A percentile compares a stretch with the other conserved stretches of the same genome.
phyloP scores from a whole-genome alignment of 2,797 vertebrate genomes.

The Brotula barbata region DNA sequence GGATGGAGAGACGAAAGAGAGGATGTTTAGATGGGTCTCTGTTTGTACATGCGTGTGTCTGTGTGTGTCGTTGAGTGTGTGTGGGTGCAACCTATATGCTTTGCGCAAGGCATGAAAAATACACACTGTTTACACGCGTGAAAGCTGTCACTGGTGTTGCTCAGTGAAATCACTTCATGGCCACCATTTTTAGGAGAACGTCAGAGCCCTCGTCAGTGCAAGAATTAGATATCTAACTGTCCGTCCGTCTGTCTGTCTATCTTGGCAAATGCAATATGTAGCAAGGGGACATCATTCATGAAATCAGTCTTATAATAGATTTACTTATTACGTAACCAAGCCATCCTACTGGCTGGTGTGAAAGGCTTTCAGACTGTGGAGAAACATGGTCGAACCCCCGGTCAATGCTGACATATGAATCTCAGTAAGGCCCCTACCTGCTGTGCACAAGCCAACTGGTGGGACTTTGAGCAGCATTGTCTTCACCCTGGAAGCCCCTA shows the following conservation, averaged over 20 bases:
- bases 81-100: constrained; percentile 37
- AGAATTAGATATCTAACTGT: no score
- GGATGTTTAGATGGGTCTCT: constrained; percentile 61
- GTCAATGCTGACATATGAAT: constrained; percentile 41
- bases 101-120: constrained; percentile 40
- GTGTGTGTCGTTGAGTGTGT: constrained; percentile 17
- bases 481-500: constrained; percentile 20
- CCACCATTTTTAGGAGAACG: no score
- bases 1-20: constrained; percentile 70
- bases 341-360: constrained; percentile 3
- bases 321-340: not conserved
- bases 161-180: not conserved
- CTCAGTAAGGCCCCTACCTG: constrained; percentile 36
- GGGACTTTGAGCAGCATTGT: constrained; percentile 15
- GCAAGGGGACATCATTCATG: no score
- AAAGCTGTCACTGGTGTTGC: constrained; percentile 33
- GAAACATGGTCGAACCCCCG: constrained; percentile 9
- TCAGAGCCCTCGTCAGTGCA: no score
- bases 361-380: not conserved
- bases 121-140: constrained; percentile 40
- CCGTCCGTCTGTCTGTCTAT: no score
- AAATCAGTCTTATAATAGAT: no score
- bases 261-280: no score
- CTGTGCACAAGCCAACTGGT: constrained; percentile 16
- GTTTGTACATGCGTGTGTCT: constrained; percentile 27